Evolutionary conservation across 2,888 invertebrate genomes (phyloP), one percentile per base, ranked within the genome.

Genomic region (Agrotis exclamationis): DNA sequence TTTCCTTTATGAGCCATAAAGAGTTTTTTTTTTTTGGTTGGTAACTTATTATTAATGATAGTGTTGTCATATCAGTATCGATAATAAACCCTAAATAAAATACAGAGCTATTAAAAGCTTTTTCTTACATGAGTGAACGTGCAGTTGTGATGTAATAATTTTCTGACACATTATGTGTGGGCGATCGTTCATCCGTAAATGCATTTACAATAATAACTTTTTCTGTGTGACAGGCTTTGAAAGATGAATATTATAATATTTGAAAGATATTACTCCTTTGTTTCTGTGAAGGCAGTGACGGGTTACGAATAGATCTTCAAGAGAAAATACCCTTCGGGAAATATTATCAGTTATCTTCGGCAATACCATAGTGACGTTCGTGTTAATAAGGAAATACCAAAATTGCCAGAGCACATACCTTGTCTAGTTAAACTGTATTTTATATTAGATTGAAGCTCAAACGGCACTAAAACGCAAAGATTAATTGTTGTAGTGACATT

Each of bases 1-100:
- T 59, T 33, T 48, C 45, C 20, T 74, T 71, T 71, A 78, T 50
- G 58, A 78, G 18, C 28, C 16, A 13, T 16, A 45, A 45, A 5
- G 0, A 16, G 1, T 45, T 16, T 16, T 16, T 16, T 39, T 39
- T 39, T 1, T 4, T 33, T 33, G 7, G 33, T 39, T 9, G 33
- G 9, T 33, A 39, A 39, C 39, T 39, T 39, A 39, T 39, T 39
- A 5, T 39, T 39, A 33, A 33, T 33, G 39, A 11, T 1, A 39
- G 39, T 39, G 39, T 39, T 39, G 39, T 11, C 39, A 11, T 39
- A 9, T 11, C 39, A 11, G 11, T 39, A 39, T 39, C 33, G 33
- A 33, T 9, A 33, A 33, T 0, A 39, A 39, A 39, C 39, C 9
- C 39, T 39, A 11, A 11, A 9, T 39, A 39, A 39, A 33, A 33